These are phyloP conservation scores for Protonibea diacanthus DNA, from an alignment of 2,797 vertebrate genomes.

Conservation along the genomic window DNA sequence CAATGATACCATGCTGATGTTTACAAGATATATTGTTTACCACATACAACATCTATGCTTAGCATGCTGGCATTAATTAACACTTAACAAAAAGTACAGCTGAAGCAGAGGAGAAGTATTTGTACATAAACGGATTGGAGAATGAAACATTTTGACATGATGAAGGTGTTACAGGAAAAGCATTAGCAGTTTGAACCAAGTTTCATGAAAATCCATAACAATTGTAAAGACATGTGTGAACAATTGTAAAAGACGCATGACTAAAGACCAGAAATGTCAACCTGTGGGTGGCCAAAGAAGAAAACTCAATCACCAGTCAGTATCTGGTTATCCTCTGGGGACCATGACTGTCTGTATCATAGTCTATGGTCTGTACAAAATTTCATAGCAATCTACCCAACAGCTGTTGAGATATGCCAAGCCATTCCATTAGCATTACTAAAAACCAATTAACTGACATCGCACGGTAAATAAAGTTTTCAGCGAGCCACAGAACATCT, in stretches of 20 bases:
- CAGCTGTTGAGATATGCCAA: background rate
- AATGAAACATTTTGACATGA: background rate
- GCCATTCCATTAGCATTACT: background rate
- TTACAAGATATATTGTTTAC: no score
- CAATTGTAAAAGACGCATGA: no score
- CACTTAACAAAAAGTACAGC: background rate
- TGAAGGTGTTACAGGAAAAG: background rate
- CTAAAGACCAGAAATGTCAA: background rate
- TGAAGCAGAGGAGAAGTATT: background rate
- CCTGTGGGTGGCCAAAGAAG: background rate
- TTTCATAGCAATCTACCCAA: background rate
- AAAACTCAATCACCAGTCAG: background rate
- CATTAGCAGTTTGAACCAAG: background rate
- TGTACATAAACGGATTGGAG: background rate
- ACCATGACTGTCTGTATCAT: background rate
- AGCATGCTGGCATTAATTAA: background rate
- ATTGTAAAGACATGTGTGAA: background rate
- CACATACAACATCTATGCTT: background rate
- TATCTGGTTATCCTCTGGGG: background rate
- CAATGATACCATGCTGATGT: background rate
- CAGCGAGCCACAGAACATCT: constrained; percentile 7
- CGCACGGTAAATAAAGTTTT: background rate
- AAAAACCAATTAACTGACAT: background rate
- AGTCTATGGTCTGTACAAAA: background rate
- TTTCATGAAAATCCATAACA: background rate